Base-by-base conservation (phyloP, 2,797 vertebrate genomes). In the Stomatorhinus walkeri region DNA sequence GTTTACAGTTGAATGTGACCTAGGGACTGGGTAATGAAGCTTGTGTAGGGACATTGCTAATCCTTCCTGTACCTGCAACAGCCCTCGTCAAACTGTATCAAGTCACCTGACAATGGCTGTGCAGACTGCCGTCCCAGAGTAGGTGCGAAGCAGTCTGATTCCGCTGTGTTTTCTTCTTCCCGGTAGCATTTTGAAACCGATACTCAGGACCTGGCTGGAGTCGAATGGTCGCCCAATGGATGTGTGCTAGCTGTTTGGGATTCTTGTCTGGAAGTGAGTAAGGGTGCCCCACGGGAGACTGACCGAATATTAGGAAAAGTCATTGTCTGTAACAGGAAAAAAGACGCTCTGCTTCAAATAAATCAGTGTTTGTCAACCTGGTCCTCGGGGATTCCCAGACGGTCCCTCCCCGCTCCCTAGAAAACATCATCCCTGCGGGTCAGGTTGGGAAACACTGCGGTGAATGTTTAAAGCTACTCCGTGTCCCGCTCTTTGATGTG, bases 161-260 rank as follows among this genome's bases (percentile, higher is more conserved):
- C 1, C 12, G 14, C 16, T 10, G 5, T 40, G 22, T 87, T 51
- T 28, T 86, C 12, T 36, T 86, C 22, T n/a, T 46, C 28, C 19
- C 8, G 7, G 76, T 10, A 99, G 98, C 98, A 99, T 93, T 99
- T 99, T 93, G 98, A 98, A 87, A 97, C 97, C 0, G 98, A 98
- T 90, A 99, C 98, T 0, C 98, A 99, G 91, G 98, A 99, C 90
- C 94, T 99, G 5, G 94, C 95, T 0, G 98, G 98, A 86, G 92
- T 99, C 32, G 97, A 98, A 90, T 99, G 98, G 98, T 98, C 98
- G 89, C 98, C 98, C 0, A 99, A 99, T 0, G 96, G 98, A 91
- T 99, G 98, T 85, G 97, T 98, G 72, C 94, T 99, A 92, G 98
- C 97, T 0, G 97, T 89, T 0, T 99, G 98, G 98, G 98, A 99